Conservation (phyloP, 2,888 invertebrate genomes). For the Craniophora ligustri region DNA sequence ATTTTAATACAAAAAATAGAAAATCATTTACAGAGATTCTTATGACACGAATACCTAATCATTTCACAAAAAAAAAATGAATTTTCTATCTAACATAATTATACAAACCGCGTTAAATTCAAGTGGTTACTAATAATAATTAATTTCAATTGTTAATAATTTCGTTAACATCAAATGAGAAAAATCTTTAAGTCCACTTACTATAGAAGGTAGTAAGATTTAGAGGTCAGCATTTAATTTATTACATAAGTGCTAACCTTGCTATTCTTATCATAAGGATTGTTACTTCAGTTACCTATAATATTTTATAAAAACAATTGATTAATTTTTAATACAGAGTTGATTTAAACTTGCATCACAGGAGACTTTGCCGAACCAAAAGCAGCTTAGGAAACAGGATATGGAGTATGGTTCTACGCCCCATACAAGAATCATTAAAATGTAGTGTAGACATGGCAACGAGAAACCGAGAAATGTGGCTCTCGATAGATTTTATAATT, state of each 20-base stretch:
- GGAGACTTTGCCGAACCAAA: too few species aligned
- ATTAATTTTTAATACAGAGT: constrained; percentile 24
- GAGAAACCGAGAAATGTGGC: too few species aligned
- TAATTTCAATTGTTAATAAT: constrained; percentile 3
- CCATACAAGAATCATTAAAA: too few species aligned
- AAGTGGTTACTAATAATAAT: constrained; percentile 12
- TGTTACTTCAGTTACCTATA: constrained; percentile 1
- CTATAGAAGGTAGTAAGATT: neutral
- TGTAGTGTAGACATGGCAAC: too few species aligned
- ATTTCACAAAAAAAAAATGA: constrained; percentile 38
- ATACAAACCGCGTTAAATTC: constrained; percentile 23
- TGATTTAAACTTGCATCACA: constrained; percentile 21
- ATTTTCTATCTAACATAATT: constrained; percentile 36
- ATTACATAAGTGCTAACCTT: constrained; percentile 6
- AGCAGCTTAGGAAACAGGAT: too few species aligned
- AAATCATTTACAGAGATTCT: constrained; percentile 50
- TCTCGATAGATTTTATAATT: too few species aligned
- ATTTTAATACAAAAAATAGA: constrained; percentile 36
- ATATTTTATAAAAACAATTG: constrained; percentile 5
- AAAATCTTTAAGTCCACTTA: constrained; percentile 1
- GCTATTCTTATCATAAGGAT: neutral
- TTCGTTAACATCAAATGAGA: constrained; percentile 1
- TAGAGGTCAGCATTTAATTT: neutral
- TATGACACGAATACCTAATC: constrained; percentile 44
- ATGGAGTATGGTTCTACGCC: too few species aligned